These are phyloP conservation scores for Eustalomyia histrio DNA, from an alignment of 2,888 invertebrate species.

Conservation along the genomic window DNA sequence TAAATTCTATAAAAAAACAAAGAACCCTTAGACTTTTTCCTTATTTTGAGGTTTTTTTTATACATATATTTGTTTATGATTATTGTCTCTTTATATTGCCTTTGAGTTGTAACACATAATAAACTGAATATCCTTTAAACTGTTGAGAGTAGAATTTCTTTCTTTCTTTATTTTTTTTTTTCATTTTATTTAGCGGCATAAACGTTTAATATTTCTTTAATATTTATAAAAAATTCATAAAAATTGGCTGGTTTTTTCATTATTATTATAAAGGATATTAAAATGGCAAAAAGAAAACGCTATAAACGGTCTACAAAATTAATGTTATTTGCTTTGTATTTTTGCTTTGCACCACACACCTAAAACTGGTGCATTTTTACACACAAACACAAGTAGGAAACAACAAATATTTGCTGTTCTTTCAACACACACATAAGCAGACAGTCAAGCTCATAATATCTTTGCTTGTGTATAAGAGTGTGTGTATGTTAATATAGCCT, in stretches of 20 bases:
- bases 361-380: slow-evolving; percentile 17
- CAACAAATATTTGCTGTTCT: slow-evolving; percentile 5
- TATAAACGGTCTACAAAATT: slow-evolving; percentile 57
- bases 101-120: not conserved
- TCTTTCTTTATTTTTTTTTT: slow-evolving; percentile 16
- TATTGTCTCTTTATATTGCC: no score
- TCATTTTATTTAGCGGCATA: slow-evolving; percentile 13
- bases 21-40: no score
- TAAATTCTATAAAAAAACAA: no score
- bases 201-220: slow-evolving; percentile 57
- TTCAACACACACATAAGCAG: not conserved
- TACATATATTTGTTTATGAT: no score
- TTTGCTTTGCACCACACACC: not conserved
- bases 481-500: no score
- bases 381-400: not conserved
- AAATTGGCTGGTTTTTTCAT: slow-evolving; percentile 37
- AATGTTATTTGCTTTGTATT: slow-evolving; percentile 53
- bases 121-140: not conserved
- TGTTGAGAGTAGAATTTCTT: not conserved
- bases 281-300: slow-evolving; percentile 47
- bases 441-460: not conserved
- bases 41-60: no score
- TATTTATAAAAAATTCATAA: slow-evolving; percentile 60
- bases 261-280: not conserved
- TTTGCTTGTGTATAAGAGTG: not conserved